phyloP scores from a whole-genome alignment of 2,113 vertebrate genomes.

The Triplophysa tibetana region DNA sequence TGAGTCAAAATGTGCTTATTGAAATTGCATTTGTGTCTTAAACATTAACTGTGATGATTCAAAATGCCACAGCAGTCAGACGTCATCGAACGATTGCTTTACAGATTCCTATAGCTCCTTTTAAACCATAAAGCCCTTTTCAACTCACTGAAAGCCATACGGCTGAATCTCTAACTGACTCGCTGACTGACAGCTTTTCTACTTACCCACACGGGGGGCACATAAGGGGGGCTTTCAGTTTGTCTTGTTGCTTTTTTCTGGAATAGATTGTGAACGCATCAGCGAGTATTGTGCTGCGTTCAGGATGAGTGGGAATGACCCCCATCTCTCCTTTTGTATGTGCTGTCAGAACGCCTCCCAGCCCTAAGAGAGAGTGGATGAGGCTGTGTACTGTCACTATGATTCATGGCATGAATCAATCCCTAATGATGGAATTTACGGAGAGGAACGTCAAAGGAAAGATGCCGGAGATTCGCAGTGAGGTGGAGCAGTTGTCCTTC shows the following conservation, averaged over 20 bases:
- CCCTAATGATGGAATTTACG: constrained; percentile 43
- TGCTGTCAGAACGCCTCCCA: constrained; percentile 51
- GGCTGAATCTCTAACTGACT: constrained; percentile 10
- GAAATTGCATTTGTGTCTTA: neutral
- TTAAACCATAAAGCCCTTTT: constrained; percentile 38
- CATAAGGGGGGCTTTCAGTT: constrained; percentile 51
- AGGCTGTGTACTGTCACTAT: constrained; percentile 45
- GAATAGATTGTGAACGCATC: constrained; percentile 58
- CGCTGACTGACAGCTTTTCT: constrained; percentile 60
- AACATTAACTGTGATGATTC: neutral
- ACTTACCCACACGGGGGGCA: constrained; percentile 38
- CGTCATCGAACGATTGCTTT: constrained; percentile 31
- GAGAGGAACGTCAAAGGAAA: constrained; percentile 42
- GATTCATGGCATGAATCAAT: constrained; percentile 42
- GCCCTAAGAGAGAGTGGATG: constrained; percentile 41
- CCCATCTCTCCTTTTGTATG: constrained; percentile 46
- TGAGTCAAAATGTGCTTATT: neutral
- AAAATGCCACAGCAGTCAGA: neutral
- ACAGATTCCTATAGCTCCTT: constrained; percentile 1
- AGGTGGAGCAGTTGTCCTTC: constrained; percentile 7
- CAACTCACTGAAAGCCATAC: constrained; percentile 18
- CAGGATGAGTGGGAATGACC: constrained; percentile 57
- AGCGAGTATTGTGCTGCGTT: constrained; percentile 60
- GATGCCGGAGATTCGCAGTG: constrained; percentile 36
- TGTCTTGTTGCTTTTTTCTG: constrained; percentile 64